A percentile compares a stretch with the other conserved stretches of the same genome.
Conservation (phyloP, 1,140 invertebrate species). For the Reticulitermes speratus region DNA sequence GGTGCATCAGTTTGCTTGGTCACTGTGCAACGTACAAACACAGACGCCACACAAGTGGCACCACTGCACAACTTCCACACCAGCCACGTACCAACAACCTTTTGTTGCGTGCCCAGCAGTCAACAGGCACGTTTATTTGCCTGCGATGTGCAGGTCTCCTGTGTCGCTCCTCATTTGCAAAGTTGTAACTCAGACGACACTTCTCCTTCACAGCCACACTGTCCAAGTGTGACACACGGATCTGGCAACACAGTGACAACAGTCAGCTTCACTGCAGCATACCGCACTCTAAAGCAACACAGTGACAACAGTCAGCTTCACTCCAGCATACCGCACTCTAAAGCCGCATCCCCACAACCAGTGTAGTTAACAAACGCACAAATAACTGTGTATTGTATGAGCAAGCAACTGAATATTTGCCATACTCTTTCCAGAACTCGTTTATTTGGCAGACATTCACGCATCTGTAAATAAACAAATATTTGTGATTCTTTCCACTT, state of each 20-base stretch:
- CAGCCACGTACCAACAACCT: constrained; percentile 45
- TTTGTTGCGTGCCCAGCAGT: constrained; percentile 48
- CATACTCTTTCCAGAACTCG: too few relatives aligned
- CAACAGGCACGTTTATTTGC: constrained; percentile 47
- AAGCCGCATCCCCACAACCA: too few relatives aligned
- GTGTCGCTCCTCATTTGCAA: constrained; percentile 47
- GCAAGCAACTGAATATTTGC: too few relatives aligned
- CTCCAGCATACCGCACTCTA: too few relatives aligned
- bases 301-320: too few relatives aligned
- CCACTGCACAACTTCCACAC: not conserved
- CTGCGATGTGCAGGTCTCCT: constrained; percentile 42
- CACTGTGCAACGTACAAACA: too few relatives aligned
- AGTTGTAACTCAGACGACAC: constrained; percentile 52
- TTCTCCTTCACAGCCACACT: constrained; percentile 50
- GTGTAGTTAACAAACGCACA: too few relatives aligned
- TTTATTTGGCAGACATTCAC: too few relatives aligned
- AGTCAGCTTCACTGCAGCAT: not conserved
- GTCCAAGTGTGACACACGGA: constrained; percentile 52
- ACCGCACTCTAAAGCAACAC: not conserved
- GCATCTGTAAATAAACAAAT: too few relatives aligned
- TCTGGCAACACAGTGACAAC: constrained; percentile 39
- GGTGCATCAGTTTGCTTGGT: too few relatives aligned
- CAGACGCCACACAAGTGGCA: not conserved
- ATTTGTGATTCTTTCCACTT: too few relatives aligned
- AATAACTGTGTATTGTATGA: too few relatives aligned